phyloP scores from a whole-genome alignment of 2,888 invertebrate genomes.

The Caenorhabditis wallacei region DNA sequence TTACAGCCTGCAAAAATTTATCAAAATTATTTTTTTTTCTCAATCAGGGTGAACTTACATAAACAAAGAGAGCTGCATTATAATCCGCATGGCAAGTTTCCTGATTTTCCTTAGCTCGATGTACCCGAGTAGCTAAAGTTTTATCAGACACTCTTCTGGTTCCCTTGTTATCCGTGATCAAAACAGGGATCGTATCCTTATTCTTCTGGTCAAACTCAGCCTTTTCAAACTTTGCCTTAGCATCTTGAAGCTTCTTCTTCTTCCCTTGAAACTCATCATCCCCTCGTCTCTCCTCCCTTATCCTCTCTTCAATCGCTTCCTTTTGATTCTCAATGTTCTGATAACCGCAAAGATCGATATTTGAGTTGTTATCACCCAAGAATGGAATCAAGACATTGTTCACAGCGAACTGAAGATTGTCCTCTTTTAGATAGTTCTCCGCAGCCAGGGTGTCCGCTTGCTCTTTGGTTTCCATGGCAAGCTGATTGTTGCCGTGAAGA shows the following conservation, averaged over 20 bases:
- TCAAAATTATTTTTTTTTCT: not conserved
- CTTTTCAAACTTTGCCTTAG: not conserved
- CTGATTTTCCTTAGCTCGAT: not conserved
- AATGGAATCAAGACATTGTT: not conserved
- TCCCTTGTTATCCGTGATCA: not conserved
- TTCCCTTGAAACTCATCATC: not conserved
- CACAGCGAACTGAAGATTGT: not conserved
- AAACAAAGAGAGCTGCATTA: not conserved
- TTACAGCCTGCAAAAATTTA: not conserved
- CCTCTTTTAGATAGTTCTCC: not conserved
- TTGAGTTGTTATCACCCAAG: slow-evolving; percentile 24
- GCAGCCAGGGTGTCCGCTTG: not conserved
- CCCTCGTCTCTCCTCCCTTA: not conserved
- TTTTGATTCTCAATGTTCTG: not conserved
- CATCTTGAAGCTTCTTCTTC: not conserved
- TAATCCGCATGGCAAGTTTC: not conserved
- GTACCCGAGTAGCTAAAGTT: not conserved
- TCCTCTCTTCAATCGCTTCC: not conserved
- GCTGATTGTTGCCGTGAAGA: not conserved
- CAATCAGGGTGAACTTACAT: not conserved
- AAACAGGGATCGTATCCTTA: not conserved
- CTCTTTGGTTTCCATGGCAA: not conserved
- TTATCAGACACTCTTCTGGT: not conserved
- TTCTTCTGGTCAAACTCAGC: not conserved
- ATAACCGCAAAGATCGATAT: too few species aligned